Base-by-base conservation (phyloP, 2,888 invertebrate genomes). In the Aphidius colemani region DNA sequence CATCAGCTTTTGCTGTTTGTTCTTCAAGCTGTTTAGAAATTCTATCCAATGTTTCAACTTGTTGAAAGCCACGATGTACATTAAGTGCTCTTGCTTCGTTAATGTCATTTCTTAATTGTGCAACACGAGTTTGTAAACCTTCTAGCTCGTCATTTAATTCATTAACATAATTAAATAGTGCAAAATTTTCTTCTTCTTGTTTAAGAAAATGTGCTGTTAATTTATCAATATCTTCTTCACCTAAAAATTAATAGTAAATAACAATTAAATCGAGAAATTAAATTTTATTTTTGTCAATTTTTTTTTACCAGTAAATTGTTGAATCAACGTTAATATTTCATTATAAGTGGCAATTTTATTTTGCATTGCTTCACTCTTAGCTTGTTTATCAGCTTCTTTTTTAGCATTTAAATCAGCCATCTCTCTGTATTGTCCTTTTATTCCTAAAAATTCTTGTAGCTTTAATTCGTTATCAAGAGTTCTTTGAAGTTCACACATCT, bases 101-200 rank as follows among this genome's bases (percentile, higher is more conserved):
- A 85, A 93, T 91, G 71, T 87, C 88, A 30, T 84, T 79, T 46
- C 86, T 85, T 8, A 93, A 79, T 68, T 86, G 85, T 57, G 86
- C 86, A 0, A 93, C 89, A 60, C 86, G 87, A 69, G 90, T 89
- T 70, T 89, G 89, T 3, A 93, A 78, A 50, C 87, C 85, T 79
- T 94, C 93, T 64, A 94, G 85, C 80, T 94, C 93, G 50, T 89
- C 90, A 80, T 95, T 95, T 64, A 96, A 85, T 77, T 95, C 94
- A 78, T 94, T 95, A 48, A 96, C 92, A 77, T 94, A 95, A 82
- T 91, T 94, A 79, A 96, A 96, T 0, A 94, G 86, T 0, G 95
- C 94, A 80, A 95, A 96, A 84, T 96, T 96, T 79, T 93, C 93
- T 72, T 94, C 94, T 77, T 96, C 96, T 66, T 92, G 89, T 44